These are phyloP conservation scores for Latheticus oryzae DNA, from an alignment of 2,888 invertebrate species.

Conservation along the genomic window DNA sequence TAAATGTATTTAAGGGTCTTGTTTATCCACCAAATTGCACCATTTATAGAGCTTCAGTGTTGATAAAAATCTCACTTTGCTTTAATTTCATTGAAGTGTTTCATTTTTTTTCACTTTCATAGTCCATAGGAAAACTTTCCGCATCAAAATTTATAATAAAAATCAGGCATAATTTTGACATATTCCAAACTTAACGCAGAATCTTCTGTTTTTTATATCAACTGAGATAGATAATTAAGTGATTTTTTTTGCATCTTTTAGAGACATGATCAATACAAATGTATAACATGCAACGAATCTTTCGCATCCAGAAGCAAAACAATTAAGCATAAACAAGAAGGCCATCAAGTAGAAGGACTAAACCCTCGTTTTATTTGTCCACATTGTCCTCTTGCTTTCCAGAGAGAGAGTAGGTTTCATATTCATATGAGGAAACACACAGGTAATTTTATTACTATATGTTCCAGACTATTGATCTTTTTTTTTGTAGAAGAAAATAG, in stretches of 20 bases:
- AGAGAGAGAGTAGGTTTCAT: slow-evolving; percentile 44
- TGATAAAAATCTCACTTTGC: too few relatives aligned
- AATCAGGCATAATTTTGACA: too few relatives aligned
- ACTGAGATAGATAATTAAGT: too few relatives aligned
- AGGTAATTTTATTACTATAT: slow-evolving; percentile 36
- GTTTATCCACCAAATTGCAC: too few relatives aligned
- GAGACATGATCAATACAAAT: slow-evolving; percentile 61
- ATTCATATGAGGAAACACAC: slow-evolving; percentile 48
- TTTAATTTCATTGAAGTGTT: too few relatives aligned
- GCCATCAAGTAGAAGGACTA: slow-evolving; percentile 49
- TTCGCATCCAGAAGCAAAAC: slow-evolving; percentile 58
- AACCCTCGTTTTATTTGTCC: slow-evolving; percentile 48
- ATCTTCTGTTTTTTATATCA: too few relatives aligned
- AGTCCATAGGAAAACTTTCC: too few relatives aligned
- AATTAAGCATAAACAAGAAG: slow-evolving; percentile 48
- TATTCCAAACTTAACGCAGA: too few relatives aligned
- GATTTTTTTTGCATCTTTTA: slow-evolving; percentile 42
- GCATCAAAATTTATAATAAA: too few relatives aligned
- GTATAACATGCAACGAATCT: slow-evolving; percentile 57
- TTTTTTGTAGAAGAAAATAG: slow-evolving; percentile 42
- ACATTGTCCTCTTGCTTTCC: slow-evolving; percentile 48
- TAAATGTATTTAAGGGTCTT: too few relatives aligned
- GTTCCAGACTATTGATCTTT: slow-evolving; percentile 12
- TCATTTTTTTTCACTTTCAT: too few relatives aligned
- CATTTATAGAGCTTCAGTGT: too few relatives aligned